Conservation (phyloP, 2,797 vertebrate genomes). For the Prionace glauca region DNA sequence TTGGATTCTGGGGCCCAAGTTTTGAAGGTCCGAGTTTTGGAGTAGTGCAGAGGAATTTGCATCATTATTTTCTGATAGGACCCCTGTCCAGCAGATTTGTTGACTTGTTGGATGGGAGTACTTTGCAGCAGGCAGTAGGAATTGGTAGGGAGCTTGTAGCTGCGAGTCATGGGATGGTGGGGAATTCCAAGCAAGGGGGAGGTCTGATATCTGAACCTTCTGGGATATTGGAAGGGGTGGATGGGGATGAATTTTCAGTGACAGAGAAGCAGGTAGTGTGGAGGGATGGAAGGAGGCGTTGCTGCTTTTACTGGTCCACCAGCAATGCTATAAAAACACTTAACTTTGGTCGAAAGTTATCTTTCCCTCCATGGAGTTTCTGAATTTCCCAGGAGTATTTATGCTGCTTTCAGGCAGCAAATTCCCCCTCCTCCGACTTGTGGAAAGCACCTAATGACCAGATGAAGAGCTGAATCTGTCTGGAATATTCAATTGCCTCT, state of each 20-base stretch:
- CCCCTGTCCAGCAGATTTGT: background rate
- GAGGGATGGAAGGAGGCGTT: background rate
- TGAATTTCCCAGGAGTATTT: background rate
- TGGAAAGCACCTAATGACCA: background rate
- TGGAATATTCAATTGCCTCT: background rate
- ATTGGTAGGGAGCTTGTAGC: background rate
- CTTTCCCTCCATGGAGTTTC: background rate
- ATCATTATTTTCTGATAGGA: background rate
- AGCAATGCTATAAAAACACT: background rate
- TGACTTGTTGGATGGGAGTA: too few species aligned
- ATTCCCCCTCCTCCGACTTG: background rate
- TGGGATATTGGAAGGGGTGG: background rate
- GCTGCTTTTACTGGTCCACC: background rate
- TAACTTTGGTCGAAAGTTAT: background rate
- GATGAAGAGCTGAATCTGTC: background rate
- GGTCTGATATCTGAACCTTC: background rate
- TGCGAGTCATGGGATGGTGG: background rate
- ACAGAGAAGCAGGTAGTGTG: background rate
- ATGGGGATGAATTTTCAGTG: background rate
- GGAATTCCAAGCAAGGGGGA: background rate
- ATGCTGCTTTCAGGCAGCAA: background rate
- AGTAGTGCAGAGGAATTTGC: background rate
- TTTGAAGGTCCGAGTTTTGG: background rate
- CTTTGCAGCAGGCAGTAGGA: background rate
- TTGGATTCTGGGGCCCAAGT: background rate